Base-by-base conservation (phyloP, 92 coral and sea anemone genomes). In the Montipora capitata region DNA sequence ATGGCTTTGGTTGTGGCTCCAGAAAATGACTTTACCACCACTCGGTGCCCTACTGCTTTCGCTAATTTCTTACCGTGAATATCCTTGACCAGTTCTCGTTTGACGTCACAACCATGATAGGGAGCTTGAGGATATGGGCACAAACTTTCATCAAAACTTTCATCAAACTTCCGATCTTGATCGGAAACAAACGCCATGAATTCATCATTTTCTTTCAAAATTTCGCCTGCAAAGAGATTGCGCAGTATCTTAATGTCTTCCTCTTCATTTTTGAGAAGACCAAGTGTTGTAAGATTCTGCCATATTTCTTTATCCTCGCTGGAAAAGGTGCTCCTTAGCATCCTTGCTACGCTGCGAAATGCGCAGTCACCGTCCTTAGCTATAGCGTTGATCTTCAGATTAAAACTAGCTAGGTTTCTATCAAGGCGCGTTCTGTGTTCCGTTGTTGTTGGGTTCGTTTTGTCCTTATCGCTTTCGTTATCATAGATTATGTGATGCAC, bases 141-240 rank as follows among this genome's bases (percentile, higher is more conserved):
- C 71, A 77, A 15, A 68, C 83, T 77, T 85, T 66, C n/a, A 85
- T 85, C 15, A 85, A n/a, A n/a, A n/a, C n/a, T 83, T 17, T 77
- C 14, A 16, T 85, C 89, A 11, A 71, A 67, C 5, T 65, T 44
- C 4, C 12, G 77, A 20, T 85, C 77, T 40, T 77, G 42, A 27
- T n/a, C 4, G 62, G 77, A 54, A 48, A 73, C 40, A 48, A 81
- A 81, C 2, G 76, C 49, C 3, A 69, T 40, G 44, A 81, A 51
- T 81, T 81, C 86, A 27, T 69, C 68, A 40, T 49, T 41, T 48
- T 35, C 44, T 56, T 72, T 59, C 9, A 51, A 42, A 12, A 71
- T 83, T 72, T 56, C 71, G 13, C 72, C 80, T 13, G 67, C 88
- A 41, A 83, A 72, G 6, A 72, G 88, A 8, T 83, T 64, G 10